Conservation (phyloP, 2,113 vertebrate genomes). For the Albula glossodonta region DNA sequence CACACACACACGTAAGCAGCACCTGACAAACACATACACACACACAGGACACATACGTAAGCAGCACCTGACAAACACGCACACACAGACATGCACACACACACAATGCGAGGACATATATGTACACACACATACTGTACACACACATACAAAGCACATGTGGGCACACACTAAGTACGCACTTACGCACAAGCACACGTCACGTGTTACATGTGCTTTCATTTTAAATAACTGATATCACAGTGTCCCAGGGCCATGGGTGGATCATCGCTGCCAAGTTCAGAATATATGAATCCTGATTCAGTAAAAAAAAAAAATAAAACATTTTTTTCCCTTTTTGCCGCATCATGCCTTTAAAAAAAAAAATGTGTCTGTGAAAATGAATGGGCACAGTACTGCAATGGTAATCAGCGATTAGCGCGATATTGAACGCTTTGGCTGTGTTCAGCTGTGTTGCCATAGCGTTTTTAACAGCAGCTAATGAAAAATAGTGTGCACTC, state of each 20-base stretch:
- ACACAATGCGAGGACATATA: not conserved
- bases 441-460: not conserved
- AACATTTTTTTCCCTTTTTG: not conserved
- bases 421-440: not conserved
- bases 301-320: not conserved
- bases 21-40: slow-evolving; percentile 12
- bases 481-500: slow-evolving; percentile 27
- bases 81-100: not conserved
- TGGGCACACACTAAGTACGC: not conserved
- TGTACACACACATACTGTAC: not conserved
- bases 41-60: no score
- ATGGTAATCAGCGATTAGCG: slow-evolving; percentile 1
- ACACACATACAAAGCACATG: not conserved
- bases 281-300: not conserved
- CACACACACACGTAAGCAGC: not conserved
- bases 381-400: not conserved
- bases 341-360: not conserved
- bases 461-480: slow-evolving; percentile 20
- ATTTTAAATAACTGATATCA: slow-evolving; percentile 25
- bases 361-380: not conserved
- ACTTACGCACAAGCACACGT: not conserved
- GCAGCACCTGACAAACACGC: no score
- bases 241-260: slow-evolving; percentile 18
- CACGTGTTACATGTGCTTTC: slow-evolving; percentile 26
- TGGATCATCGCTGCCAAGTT: not conserved